A percentile compares a stretch with the other conserved stretches of the same genome.
These are phyloP conservation scores for Lissonota sp. DNA, from an alignment of 2,888 invertebrate species.

Conservation along the genomic window DNA sequence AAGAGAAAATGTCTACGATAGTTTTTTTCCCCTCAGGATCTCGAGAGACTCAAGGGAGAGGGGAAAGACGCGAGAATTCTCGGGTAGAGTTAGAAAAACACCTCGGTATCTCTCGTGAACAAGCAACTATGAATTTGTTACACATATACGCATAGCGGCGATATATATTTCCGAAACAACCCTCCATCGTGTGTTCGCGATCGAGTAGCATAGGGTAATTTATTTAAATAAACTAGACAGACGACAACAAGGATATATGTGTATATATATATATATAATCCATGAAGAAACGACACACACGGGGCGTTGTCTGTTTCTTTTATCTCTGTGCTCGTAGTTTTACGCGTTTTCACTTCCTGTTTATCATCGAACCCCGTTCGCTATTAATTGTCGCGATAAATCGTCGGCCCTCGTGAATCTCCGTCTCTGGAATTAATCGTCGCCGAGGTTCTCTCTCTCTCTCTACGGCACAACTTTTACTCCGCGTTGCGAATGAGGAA, in stretches of 20 bases:
- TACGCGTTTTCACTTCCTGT: constrained; percentile 68
- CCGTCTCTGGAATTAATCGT: constrained; percentile 66
- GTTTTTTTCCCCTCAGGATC: too few species aligned
- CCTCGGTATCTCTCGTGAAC: too few species aligned
- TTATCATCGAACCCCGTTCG: constrained; percentile 72
- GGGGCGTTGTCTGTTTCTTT: constrained; percentile 55
- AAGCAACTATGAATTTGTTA: neutral
- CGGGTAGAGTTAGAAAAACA: too few species aligned
- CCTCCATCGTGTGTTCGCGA: constrained; percentile 36
- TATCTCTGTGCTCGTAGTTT: neutral
- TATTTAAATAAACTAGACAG: constrained; percentile 53
- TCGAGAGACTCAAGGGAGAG: too few species aligned
- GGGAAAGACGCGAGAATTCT: too few species aligned
- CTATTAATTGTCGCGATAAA: constrained; percentile 78
- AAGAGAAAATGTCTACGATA: too few species aligned
- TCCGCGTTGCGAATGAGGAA: constrained; percentile 43
- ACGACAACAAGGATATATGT: constrained; percentile 45
- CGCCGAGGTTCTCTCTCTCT: constrained; percentile 34
- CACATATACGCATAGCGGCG: constrained; percentile 13
- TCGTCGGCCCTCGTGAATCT: constrained; percentile 67
- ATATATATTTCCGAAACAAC: constrained; percentile 32
- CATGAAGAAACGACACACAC: constrained; percentile 32
- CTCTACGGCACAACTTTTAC: neutral
- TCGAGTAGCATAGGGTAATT: constrained; percentile 43
- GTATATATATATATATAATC: constrained; percentile 8